Base-by-base conservation (phyloP, 2,797 vertebrate species). In the Antennarius maculatus region DNA sequence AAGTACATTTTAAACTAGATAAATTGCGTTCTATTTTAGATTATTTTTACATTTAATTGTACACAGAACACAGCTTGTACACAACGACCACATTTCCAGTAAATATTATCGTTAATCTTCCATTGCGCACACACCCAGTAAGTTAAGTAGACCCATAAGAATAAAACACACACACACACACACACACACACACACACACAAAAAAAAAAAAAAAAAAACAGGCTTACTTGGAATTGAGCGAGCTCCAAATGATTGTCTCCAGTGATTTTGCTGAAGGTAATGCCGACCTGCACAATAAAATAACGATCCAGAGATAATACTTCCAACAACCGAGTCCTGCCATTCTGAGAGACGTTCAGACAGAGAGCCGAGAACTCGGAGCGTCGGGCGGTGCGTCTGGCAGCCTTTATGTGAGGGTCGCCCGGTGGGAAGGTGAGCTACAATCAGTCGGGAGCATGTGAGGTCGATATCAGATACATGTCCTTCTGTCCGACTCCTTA, bases 291-390 rank as follows among this genome's bases (percentile, higher is more conserved):
- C 92, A 92, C 69, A 91, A 80, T 67, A 93, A 71, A 80, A 92
- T 90, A 90, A 90, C 90, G 86, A 94, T 92, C 93, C 93, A 93
- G 71, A 93, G 89, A 82, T 92, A 93, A 90, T 92, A 93, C 82
- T 91, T 94, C 92, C 92, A 94, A 79, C 88, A 88, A 12, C 61
- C 80, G 78, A 78, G 85, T 79, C 85, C 86, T 83, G 93, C 92
- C 93, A 94, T 94, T 79, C 86, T 92, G 81, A 55, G 34, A n/a
- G 53, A 54, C n/a, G 69, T 34, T 28, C 60, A 69, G 72, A 76
- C 80, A 65, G 68, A 31, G 84, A 85, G 81, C 60, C 69, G 79
- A 51, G 41, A 73, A 83, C 54, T 79, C 73, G 14, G 78, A 66
- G 84, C 61, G 82, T 69, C 82, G 82, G 77, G 74, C 86, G 7